Evolutionary conservation across 2,113 vertebrate species (phyloP).

Genomic region (Actenoides lindsayi): DNA sequence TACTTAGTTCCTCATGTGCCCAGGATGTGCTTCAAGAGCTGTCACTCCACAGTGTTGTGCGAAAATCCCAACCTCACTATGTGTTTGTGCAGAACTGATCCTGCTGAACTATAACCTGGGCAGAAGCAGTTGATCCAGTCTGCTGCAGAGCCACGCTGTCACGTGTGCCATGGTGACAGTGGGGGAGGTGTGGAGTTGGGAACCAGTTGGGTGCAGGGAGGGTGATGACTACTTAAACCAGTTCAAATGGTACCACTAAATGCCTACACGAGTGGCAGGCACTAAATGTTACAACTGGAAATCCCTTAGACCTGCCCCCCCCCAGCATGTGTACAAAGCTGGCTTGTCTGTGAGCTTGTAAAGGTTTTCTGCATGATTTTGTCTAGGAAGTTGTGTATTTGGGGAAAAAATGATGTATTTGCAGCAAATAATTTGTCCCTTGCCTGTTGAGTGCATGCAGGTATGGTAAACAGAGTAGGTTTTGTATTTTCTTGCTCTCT

Average conservation of each 20-base stretch:
- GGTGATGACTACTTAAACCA: background rate
- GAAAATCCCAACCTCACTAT: background rate
- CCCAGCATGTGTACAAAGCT: background rate
- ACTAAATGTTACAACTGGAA: background rate
- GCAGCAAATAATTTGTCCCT: background rate
- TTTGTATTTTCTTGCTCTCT: background rate
- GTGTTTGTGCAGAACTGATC: background rate
- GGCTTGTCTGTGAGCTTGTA: background rate
- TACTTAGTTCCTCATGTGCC: background rate
- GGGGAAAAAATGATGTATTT: background rate
- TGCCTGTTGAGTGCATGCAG: background rate
- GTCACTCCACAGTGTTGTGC: background rate
- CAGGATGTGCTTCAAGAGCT: background rate
- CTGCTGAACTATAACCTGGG: background rate
- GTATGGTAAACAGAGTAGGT: background rate
- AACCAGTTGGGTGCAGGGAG: background rate
- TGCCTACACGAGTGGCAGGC: background rate
- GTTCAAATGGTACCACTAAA: background rate
- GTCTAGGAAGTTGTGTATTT: background rate
- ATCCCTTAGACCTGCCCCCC: background rate
- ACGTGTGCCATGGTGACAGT: background rate
- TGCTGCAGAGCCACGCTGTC: background rate
- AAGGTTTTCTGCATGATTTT: background rate
- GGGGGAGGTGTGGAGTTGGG: background rate
- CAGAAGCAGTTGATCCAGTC: background rate